These are phyloP conservation scores for Drosophila neutralis DNA, from an alignment of 2,888 invertebrate species.

Conservation along the genomic window DNA sequence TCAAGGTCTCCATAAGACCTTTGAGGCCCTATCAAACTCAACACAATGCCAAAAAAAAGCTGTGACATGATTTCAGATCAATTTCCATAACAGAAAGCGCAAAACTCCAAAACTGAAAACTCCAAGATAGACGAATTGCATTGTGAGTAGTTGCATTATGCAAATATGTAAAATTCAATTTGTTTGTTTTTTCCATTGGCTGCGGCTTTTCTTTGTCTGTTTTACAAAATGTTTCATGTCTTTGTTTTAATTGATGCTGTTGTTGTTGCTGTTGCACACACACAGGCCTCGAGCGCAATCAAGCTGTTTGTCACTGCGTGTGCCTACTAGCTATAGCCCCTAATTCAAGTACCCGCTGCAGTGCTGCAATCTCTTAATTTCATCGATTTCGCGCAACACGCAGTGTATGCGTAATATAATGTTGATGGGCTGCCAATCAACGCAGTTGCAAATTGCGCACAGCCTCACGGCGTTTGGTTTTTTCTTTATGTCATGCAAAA, in stretches of 20 bases:
- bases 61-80: constrained; percentile 27
- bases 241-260: constrained; percentile 54
- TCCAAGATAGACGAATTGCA: constrained; percentile 17
- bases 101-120: constrained; percentile 30
- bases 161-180: constrained; percentile 29
- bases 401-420: constrained; percentile 54
- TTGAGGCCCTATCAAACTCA: constrained; percentile 35
- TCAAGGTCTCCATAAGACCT: constrained; percentile 22
- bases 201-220: constrained; percentile 42
- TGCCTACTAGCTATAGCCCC: constrained; percentile 24
- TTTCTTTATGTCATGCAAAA: constrained; percentile 77
- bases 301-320: constrained; percentile 31
- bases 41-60: constrained; percentile 32
- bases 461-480: constrained; percentile 32
- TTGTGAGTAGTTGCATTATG: constrained; percentile 51
- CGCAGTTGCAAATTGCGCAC: constrained; percentile 38
- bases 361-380: constrained; percentile 33
- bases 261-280: constrained; percentile 24
- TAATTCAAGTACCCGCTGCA: constrained; percentile 36
- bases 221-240: constrained; percentile 45
- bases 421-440: constrained; percentile 49
- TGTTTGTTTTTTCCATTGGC: constrained; percentile 4
- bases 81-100: constrained; percentile 45
- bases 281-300: constrained; percentile 42
- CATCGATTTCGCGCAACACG: constrained; percentile 27